Conservation (phyloP, 2,113 vertebrate genomes). For the Acanthisitta chloris region DNA sequence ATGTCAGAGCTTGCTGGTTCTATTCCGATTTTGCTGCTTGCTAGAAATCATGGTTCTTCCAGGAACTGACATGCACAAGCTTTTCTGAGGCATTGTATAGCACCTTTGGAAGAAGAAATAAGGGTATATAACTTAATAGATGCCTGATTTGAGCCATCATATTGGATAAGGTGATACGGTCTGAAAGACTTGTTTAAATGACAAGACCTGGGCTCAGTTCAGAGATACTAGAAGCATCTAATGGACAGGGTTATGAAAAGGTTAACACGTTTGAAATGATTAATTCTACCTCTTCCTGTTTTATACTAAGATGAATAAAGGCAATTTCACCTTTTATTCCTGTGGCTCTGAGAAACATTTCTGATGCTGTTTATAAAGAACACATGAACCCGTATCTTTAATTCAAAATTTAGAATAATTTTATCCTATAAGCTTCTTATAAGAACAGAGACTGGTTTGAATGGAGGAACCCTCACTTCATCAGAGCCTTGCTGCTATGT, state of each 20-base stretch:
- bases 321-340: neutral
- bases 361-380: neutral
- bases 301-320: neutral
- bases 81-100: neutral
- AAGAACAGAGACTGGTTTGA: neutral
- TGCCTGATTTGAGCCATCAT: neutral
- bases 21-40: neutral
- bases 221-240: neutral
- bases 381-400: neutral
- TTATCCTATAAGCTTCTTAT: neutral
- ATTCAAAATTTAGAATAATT: neutral
- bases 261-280: neutral
- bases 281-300: slow-evolving; percentile 28
- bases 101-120: neutral
- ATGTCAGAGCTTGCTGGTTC: neutral
- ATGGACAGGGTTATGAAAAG: neutral
- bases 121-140: neutral
- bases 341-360: neutral
- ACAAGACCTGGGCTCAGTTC: neutral
- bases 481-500: neutral
- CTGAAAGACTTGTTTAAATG: neutral
- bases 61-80: neutral
- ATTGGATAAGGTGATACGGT: neutral
- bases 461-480: neutral
- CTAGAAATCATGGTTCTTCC: neutral